Evolutionary conservation across 2,797 vertebrate species (phyloP), one percentile per base, ranked within the genome.

Genomic region (Micrastur ruficollis): DNA sequence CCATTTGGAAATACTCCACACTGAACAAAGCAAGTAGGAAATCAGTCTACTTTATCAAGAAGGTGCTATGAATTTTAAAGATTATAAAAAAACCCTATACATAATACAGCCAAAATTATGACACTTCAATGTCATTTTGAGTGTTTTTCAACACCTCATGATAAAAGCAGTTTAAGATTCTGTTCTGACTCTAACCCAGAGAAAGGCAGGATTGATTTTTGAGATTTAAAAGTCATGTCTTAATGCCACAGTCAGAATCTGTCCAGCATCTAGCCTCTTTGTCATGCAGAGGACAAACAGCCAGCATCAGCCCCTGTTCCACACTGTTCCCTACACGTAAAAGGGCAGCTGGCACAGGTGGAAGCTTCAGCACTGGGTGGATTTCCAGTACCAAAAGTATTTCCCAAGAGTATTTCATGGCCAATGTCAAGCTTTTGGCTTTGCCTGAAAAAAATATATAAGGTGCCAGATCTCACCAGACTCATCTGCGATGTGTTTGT

Each of bases 41-140:
- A 98, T 97, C 97, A 98, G 91, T 85, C 95, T 97, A 97, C 92
- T 98, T 98, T 98, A 98, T 97, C 97, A 98, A 97, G 96, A 97
- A 97, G 96, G 94, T 97, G 97, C 90, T 96, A 89, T 95, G 97
- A 98, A 98, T 98, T 97, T 97, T 98, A 98, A 98, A 96, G 96
- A 89, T 97, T 97, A 93, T 52, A 10, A 31, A 96, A 97, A 98
- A 97, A 75, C 3, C 53, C 12, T 84, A 97, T 94, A 96, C 90
- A 83, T 95, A 97, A 97, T 83, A 86, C 85, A 97, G 90, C 95
- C 96, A 96, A 97, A 97, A 98, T 97, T 96, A 97, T 95, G 96
- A 95, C 92, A 97, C 95, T 96, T 98, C 97, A 97, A 95, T 97
- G 97, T 97, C 96, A 98, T 96, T 97, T 85, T 94, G 91, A 96